Base-by-base conservation (phyloP, 2,888 invertebrate genomes). In the Orthonevra nobilis region DNA sequence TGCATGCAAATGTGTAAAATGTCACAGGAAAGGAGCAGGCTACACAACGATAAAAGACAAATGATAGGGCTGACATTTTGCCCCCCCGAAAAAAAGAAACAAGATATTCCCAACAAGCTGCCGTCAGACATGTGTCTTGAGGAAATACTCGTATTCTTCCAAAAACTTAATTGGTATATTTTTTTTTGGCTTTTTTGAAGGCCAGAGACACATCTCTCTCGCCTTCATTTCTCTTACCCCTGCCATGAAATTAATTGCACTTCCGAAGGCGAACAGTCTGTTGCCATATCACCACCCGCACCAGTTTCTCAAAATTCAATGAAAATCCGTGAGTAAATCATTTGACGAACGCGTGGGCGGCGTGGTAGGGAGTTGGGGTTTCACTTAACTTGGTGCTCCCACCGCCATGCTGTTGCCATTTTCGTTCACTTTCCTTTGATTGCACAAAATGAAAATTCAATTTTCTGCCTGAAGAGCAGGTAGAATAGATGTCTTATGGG, bases 401-500 rank as follows among this genome's bases (percentile, higher is more conserved):
- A 12, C 19, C 19, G 23, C 6, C 20, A 12, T 30, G 40, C 40
- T 44, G 56, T 17, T 64, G 17, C 64, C 50, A 17, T 30, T 48
- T 48, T 58, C 48, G 34, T 52, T 70, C 58, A 58, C 60, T 60
- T 66, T 79, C 72, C 66, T 72, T 34, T 79, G 66, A 79, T 79
- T 79, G 56, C 79, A 73, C 73, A 79, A 79, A 79, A 79, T 73
- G 61, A 73, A 79, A 79, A 79, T 79, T 79, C 63, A 79, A 79
- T 79, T 79, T 79, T 79, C 73, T 61, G 56, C 79, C 61, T 73
- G 9, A 54, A 36, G 61, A 63, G 46, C 73, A 63, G 64, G 64
- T 64, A 64, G 36, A 42, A 52, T 54, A 42, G 60, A 46, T 42
- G 40, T 66, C 40, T 66, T 73, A 23, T 73, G 66, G 73, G 72